These are phyloP conservation scores for Pocillopora grandis DNA, from an alignment of 92 coral and sea anemone genomes.

Conservation along the genomic window DNA sequence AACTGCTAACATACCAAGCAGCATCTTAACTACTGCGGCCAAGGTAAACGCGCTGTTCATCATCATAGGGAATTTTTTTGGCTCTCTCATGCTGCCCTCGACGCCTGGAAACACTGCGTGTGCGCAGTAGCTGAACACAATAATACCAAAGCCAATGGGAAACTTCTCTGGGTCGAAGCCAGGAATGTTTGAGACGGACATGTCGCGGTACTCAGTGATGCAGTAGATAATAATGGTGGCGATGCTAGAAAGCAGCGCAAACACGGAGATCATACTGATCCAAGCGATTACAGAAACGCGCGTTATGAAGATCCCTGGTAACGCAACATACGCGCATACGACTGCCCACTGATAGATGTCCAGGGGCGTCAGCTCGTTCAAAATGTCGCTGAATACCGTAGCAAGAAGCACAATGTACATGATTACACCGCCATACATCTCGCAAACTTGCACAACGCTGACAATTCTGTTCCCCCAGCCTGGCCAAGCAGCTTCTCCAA, in stretches of 20 bases:
- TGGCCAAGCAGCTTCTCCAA: constrained; percentile 91
- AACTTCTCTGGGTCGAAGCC: constrained; percentile 63
- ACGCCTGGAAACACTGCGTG: constrained; percentile 93
- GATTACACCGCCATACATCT: constrained; percentile 85
- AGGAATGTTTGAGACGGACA: constrained; percentile 73
- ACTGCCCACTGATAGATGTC: constrained; percentile 88
- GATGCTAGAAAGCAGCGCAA: constrained; percentile 72
- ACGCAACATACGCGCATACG: constrained; percentile 71
- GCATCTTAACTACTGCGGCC: constrained; percentile 75
- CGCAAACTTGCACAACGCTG: constrained; percentile 86
- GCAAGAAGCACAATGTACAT: constrained; percentile 92
- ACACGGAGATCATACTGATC: constrained; percentile 91
- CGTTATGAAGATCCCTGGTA: constrained; percentile 84
- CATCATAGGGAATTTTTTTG: constrained; percentile 79
- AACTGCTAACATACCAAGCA: constrained; percentile 78
- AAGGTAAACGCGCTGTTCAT: constrained; percentile 76
- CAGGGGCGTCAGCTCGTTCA: constrained; percentile 54
- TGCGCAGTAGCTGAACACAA: constrained; percentile 91
- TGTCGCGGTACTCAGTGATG: constrained; percentile 62
- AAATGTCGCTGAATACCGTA: constrained; percentile 76
- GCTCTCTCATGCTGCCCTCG: constrained; percentile 89
- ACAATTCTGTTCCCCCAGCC: constrained; percentile 92
- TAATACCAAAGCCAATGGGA: constrained; percentile 87
- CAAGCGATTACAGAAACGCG: constrained; percentile 88
- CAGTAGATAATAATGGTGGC: constrained; percentile 74